Evolutionary conservation across 2,113 vertebrate genomes (phyloP).

Genomic region (Syngnathus typhle): DNA sequence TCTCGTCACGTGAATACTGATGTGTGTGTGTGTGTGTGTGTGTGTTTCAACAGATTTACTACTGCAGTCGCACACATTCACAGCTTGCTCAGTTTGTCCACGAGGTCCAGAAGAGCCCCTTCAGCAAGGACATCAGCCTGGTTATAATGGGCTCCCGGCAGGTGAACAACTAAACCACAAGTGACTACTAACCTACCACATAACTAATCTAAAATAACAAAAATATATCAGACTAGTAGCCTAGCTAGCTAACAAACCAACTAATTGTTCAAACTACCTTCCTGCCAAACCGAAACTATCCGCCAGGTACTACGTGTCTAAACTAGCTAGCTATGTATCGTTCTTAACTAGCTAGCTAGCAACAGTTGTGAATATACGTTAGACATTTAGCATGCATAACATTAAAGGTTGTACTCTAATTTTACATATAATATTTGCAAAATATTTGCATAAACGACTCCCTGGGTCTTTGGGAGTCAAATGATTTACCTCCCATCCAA

Average conservation of each 20-base stretch:
- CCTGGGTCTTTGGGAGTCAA: not conserved
- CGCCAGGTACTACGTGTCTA: no score
- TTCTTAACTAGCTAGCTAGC: no score
- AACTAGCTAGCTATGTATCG: no score
- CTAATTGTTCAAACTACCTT: no score
- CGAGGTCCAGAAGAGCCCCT: conserved; percentile 92
- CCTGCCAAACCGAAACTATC: no score
- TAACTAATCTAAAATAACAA: not conserved
- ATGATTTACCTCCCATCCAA: not conserved
- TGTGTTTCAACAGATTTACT: conserved; percentile 80
- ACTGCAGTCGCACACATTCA: conserved; percentile 95
- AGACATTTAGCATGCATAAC: not conserved
- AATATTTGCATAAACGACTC: no score
- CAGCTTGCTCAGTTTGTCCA: conserved; percentile 92
- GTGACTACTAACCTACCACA: not conserved
- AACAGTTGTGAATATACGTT: no score
- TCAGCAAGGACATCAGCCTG: conserved; percentile 75
- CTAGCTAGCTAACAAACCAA: no score
- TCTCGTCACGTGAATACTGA: not conserved
- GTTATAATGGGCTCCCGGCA: conserved; percentile 89
- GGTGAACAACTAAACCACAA: conserved; percentile 61
- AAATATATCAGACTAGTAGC: no score
- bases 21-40: not conserved
- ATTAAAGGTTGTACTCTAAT: not conserved
- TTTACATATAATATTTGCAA: not conserved